phyloP scores from a whole-genome alignment of 2,888 invertebrate species.

The Cephus pygmeus region DNA sequence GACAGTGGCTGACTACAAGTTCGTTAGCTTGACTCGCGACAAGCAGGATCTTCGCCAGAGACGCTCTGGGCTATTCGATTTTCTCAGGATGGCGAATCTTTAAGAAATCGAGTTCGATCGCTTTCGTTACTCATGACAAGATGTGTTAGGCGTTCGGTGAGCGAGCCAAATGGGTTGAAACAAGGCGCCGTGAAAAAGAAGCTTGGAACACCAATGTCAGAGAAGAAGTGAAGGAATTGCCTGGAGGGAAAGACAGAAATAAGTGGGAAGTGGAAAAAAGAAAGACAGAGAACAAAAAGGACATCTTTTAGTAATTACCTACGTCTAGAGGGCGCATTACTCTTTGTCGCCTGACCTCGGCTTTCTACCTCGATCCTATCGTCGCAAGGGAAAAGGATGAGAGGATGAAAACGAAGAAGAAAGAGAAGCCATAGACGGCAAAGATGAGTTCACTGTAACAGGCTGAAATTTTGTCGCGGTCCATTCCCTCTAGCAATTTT shows the following conservation, averaged over 20 bases:
- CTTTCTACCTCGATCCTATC: slow-evolving; percentile 14
- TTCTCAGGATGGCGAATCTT: neutral
- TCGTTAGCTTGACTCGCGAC: neutral
- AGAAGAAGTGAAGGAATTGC: slow-evolving; percentile 7
- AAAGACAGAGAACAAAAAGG: neutral
- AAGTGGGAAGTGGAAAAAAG: slow-evolving; percentile 16
- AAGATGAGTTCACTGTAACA: neutral
- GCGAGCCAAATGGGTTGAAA: neutral
- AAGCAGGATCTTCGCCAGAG: neutral
- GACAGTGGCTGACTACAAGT: neutral
- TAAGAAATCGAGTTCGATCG: neutral
- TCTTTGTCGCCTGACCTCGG: slow-evolving; percentile 36
- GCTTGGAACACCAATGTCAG: neutral
- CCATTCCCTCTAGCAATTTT: neutral
- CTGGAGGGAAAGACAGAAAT: slow-evolving; percentile 16
- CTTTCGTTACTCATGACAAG: neutral
- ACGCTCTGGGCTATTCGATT: neutral
- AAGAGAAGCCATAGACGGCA: neutral
- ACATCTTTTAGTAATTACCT: slow-evolving; percentile 45
- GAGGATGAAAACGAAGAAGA: neutral
- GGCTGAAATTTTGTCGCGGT: neutral
- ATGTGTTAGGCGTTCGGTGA: neutral
- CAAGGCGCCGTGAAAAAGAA: neutral
- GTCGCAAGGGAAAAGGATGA: slow-evolving; percentile 10
- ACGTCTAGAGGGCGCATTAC: slow-evolving; percentile 41